Base-by-base conservation (phyloP, 2,888 invertebrate genomes). In the Rhimphoctona megacephalus region DNA sequence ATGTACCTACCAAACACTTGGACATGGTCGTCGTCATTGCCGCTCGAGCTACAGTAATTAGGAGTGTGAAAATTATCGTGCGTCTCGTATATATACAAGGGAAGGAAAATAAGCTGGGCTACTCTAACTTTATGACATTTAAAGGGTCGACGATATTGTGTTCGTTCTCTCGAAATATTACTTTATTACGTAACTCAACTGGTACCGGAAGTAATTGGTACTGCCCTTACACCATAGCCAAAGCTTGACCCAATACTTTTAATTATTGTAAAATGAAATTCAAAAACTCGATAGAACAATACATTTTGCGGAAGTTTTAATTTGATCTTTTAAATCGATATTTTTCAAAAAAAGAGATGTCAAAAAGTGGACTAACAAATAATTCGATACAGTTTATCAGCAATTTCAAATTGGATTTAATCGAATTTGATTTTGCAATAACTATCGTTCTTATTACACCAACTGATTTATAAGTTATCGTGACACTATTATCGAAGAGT, bases 1-100 rank as follows among this genome's bases (percentile, higher is more conserved):
- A 61, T 61, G 61, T 61, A 61, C 61, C 61, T 17, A 61, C 61
- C 61, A 30, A 61, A 61, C 61, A 61, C 61, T 61, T 61, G 61
- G 61, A 61, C 61, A 61, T 30, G 61, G 30, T 61, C 30, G 61
- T 30, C 61, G 61, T 61, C 61, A 30, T 30, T 30, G 61, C 14
- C 6, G 61, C 17, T 61, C 61, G 14, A 30, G 61, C 61, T 61
- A 61, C 61, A 17, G 61, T 61, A 61, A 61, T 61, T 61, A 61
- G 61, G 30, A 19, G 30, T 61, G 61, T 61, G 30, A 61, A 61
- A 61, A 61, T 61, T 61, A 61, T 61, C 30, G 17, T 61, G 30
- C 61, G 61, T 61, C 17, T 61, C 17, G 17, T 61, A 61, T 30
- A 61, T 61, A 61, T 61, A 61, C 30, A 30, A 30, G 61, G 1